A percentile compares a stretch with the other conserved stretches of the same genome.
Evolutionary conservation across 2,113 vertebrate genomes (phyloP).

Genomic region (Dipodomys ordii): DNA sequence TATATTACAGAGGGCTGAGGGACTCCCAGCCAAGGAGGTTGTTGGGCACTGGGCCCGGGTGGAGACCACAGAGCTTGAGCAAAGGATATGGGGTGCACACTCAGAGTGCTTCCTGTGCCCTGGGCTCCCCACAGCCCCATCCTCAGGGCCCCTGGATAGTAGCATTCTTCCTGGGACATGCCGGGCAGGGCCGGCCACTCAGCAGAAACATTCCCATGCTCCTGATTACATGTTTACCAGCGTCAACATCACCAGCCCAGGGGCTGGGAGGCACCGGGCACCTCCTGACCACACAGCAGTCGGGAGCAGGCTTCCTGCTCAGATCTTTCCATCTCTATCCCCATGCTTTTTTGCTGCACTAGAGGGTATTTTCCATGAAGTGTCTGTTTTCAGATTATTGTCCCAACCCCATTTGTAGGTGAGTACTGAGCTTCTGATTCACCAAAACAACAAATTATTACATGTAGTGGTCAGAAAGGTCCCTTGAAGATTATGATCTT

Average conservation of each 20-base stretch:
- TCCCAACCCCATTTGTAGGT: not conserved
- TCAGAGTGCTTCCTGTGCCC: not conserved
- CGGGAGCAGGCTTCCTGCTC: not conserved
- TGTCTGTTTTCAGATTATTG: not conserved
- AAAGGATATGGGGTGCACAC: not conserved
- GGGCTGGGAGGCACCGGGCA: not conserved
- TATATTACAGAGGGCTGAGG: too few species aligned
- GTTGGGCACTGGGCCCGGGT: not conserved
- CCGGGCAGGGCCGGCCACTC: not conserved
- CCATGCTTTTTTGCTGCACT: too few species aligned
- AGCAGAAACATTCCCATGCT: too few species aligned
- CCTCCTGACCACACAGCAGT: too few species aligned
- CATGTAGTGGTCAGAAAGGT: not conserved
- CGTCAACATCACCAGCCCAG: not conserved
- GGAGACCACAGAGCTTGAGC: not conserved
- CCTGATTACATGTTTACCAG: not conserved
- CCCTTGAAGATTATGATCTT: not conserved
- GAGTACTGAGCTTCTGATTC: not conserved
- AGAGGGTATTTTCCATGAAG: not conserved
- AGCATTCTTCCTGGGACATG: too few species aligned
- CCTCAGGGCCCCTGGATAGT: not conserved
- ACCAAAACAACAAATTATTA: not conserved
- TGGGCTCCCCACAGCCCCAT: not conserved
- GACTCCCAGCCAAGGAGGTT: not conserved
- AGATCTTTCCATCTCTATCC: too few species aligned